Base-by-base conservation (phyloP, 92 coral and sea anemone genomes). In the Diadumene lineata region DNA sequence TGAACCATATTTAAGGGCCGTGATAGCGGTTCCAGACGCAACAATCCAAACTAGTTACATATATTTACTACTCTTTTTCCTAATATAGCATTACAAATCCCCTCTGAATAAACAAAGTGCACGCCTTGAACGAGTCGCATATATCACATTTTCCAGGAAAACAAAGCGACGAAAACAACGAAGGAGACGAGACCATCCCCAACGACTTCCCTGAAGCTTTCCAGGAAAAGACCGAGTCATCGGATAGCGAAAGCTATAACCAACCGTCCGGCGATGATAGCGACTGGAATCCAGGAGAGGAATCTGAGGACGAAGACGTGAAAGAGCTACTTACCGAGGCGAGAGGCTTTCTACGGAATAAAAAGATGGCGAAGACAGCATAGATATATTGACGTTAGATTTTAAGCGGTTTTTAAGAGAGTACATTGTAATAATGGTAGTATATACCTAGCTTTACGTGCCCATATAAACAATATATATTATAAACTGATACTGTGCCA, bases 221-320 rank as follows among this genome's bases (percentile, higher is more conserved):
- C 44, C 55, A 86, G 32, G 85, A 82, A 34, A 90, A 92, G 62
- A 88, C 77, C 71, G 64, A 88, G 51, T 74, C 76, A 22, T 70
- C 87, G 31, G 75, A 87, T 26, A 66, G 75, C 30, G 90, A 86
- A 32, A 89, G 94, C 53, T 87, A 86, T 78, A 84, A 84, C 69
- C 86, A 89, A 50, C 84, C 85, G 29, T 93, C 81, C 13, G 80
- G 90, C 23, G 93, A 88, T 38, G 98, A 89, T 62, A 86, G 93
- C 70, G 97, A 94, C 67, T 92, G 97, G 98, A 73, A 79, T 70
- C 98, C 97, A n/a, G 85, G 79, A 15, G 98, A 85, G 2, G 91
- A 85, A 3, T 81, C 72, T n/a, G 88, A 81, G 26, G 93, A 88
- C 27, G 96, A 94, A 53, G 92, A 91, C 76, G 97, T 94, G 0